A percentile compares a stretch with the other conserved stretches of the same genome.
Conservation (phyloP, 2,888 invertebrate genomes). For the Molorchus minor region DNA sequence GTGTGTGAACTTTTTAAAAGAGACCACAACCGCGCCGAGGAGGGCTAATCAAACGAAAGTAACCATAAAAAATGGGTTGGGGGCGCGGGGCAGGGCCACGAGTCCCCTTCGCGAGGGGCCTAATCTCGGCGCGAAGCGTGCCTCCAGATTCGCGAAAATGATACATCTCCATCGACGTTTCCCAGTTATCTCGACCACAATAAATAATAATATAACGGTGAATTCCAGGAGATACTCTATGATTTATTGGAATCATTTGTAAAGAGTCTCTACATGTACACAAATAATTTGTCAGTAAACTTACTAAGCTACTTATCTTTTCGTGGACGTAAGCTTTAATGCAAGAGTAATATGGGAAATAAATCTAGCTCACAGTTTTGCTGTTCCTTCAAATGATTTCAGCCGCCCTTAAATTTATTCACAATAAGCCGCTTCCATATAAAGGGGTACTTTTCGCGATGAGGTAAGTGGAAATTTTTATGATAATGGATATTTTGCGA, state of each 20-base stretch:
- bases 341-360: constrained; percentile 38
- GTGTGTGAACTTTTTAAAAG: too few relatives aligned
- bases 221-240: constrained; percentile 33
- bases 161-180: constrained; percentile 34
- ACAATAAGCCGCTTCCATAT: constrained; percentile 34
- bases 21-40: too few relatives aligned
- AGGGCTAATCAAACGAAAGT: constrained; percentile 2
- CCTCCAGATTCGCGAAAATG: constrained; percentile 14
- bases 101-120: background rate
- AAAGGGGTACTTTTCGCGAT: constrained; percentile 28
- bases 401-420: constrained; percentile 35
- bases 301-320: constrained; percentile 46
- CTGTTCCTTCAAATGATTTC: constrained; percentile 30
- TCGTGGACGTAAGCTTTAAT: constrained; percentile 41
- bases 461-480: constrained; percentile 35
- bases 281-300: constrained; percentile 45
- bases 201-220: constrained; percentile 37
- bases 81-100: background rate
- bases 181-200: constrained; percentile 29
- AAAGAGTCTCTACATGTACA: constrained; percentile 41
- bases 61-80: constrained; percentile 8
- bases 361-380: constrained; percentile 32
- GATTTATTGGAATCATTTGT: constrained; percentile 43
- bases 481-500: constrained; percentile 17
- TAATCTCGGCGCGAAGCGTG: constrained; percentile 2